Conservation (phyloP, 2,113 vertebrate genomes). For the Zosterops borbonicus region DNA sequence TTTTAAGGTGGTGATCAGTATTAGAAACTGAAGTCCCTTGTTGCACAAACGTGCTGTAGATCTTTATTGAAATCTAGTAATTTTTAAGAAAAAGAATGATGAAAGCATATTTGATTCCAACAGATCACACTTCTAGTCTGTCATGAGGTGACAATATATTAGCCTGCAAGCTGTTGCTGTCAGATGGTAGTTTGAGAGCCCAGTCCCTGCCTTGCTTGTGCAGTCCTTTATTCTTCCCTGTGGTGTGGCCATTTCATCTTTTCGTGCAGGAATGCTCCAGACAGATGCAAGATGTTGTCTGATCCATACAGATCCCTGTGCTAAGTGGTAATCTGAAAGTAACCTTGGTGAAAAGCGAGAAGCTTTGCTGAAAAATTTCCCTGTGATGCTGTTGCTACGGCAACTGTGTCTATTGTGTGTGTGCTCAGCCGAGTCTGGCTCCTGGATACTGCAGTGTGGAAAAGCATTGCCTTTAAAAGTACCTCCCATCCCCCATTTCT, state of each 20-base stretch:
- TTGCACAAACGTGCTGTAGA: not conserved
- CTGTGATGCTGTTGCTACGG: constrained; percentile 24
- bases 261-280: not conserved
- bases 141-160: not conserved
- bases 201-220: not conserved
- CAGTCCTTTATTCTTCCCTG: not conserved
- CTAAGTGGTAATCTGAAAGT: not conserved
- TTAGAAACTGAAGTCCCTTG: not conserved
- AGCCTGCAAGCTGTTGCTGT: not conserved
- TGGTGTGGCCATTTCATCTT: rapidly evolving
- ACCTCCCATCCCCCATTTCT: not conserved
- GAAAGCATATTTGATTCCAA: not conserved
- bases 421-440: not conserved
- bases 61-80: not conserved
- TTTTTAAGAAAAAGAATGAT: not conserved
- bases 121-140: not conserved
- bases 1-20: not conserved
- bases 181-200: not conserved
- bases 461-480: not conserved
- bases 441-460: not conserved
- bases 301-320: not conserved
- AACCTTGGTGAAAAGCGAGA: not conserved
- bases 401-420: constrained; percentile 20
- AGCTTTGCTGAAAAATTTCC: not conserved
- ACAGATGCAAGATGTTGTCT: not conserved